Base-by-base conservation (phyloP, 64 coral and sea anemone species). In the Exaiptasia diaphana region DNA sequence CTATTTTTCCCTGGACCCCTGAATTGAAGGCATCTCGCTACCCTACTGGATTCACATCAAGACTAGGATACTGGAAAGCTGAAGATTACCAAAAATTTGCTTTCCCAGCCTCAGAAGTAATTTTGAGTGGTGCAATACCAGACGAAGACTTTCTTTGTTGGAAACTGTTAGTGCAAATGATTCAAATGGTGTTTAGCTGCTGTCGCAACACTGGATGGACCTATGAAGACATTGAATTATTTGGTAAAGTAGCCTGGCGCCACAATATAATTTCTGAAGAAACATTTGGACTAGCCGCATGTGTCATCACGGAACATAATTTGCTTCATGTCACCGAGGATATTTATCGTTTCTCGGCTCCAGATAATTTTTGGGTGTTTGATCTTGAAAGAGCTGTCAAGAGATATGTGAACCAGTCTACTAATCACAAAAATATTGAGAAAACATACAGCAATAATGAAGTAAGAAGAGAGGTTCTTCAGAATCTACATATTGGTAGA, bases 361-460 rank as follows among this genome's bases (percentile, higher is more conserved):
- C 85, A 71, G 61, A 88, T 49, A 88, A 88, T 22, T 88, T 45
- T 34, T 88, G 74, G 85, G 45, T 71, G 1, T 88, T 56, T 59
- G 46, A 88, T 48, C 15, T 79, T 55, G 75, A 78, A 87, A 87
- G 85, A 71, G 85, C 74, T 32, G 74, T 88, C 0, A 80, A 80
- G 12, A 9, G 85, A 11, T 88, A 88, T 69, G 74, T 88, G 20
- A 79, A 78, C 37, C 85, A 68, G 34, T 72, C 44, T 30, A 60
- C 63, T 41, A 88, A 73, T 58, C 17, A 79, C 22, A 30, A 27
- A 20, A 71, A 72, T 29, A 79, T 87, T 56, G 85, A 87, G 50
- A 78, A 87, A 37, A 79, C 75, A 18, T 88, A 58, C 50, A 71
- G 63, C 55, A 31, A 58, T 13, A 71, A 50, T 26, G 85, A 88